A percentile compares a stretch with the other conserved stretches of the same genome.
These are phyloP conservation scores for Lycaon pictus DNA, from an alignment of 2,113 vertebrate genomes.

Conservation along the genomic window DNA sequence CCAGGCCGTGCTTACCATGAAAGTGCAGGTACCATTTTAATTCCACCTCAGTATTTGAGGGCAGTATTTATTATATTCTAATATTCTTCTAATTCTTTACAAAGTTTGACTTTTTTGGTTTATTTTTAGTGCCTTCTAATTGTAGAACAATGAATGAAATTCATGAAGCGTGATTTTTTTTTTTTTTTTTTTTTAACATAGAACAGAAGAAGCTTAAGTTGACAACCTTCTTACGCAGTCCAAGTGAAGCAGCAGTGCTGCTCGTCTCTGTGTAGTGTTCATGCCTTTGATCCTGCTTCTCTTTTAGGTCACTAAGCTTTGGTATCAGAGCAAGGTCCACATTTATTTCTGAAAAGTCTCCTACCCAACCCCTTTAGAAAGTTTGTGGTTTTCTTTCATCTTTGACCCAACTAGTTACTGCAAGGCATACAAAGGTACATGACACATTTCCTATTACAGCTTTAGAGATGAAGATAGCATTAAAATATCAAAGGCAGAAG, in stretches of 20 bases:
- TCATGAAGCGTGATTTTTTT: background rate
- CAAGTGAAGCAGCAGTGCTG: background rate
- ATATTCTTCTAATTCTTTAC: background rate
- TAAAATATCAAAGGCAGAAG: slow-evolving; percentile 20
- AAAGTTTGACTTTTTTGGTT: background rate
- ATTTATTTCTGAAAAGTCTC: slow-evolving; percentile 41
- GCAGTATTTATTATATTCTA: background rate
- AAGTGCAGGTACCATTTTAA: background rate
- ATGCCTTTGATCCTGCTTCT: background rate
- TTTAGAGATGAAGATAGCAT: background rate
- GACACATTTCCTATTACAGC: slow-evolving; percentile 19
- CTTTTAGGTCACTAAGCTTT: slow-evolving; percentile 47
- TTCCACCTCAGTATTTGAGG: background rate
- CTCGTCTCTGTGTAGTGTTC: background rate
- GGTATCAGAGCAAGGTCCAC: slow-evolving; percentile 17
- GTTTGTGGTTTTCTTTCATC: slow-evolving; percentile 35
- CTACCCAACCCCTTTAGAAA: background rate
- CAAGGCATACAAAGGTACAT: slow-evolving; percentile 48
- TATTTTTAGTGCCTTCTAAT: background rate
- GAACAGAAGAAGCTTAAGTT: background rate
- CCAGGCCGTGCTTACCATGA: background rate
- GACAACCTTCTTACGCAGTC: background rate
- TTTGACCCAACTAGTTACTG: slow-evolving; percentile 46
- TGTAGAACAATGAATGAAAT: background rate
- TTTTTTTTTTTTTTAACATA: background rate